Conservation (phyloP, 2,113 vertebrate species). For the Neoarius graeffei region DNA sequence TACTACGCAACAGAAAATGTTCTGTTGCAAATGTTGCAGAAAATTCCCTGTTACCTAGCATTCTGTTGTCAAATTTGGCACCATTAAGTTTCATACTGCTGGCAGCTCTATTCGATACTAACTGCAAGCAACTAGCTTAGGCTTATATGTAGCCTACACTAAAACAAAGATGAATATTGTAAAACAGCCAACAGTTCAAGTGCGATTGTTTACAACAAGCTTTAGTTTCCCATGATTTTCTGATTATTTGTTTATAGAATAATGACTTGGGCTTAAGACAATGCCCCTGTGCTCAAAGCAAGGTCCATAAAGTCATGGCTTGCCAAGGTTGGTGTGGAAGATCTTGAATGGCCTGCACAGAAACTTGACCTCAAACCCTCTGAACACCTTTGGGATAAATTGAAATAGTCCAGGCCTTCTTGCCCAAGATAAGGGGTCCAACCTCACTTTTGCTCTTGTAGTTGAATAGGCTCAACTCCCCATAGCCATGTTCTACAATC, state of each 20-base stretch:
- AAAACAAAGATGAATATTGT: background rate
- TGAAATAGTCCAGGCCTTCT: background rate
- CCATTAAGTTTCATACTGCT: background rate
- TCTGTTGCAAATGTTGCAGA: background rate
- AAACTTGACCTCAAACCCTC: too few relatives aligned
- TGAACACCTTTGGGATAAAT: background rate
- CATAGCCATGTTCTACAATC: background rate
- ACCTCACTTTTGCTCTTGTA: background rate
- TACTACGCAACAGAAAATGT: background rate
- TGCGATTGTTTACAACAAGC: background rate
- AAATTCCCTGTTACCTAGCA: background rate
- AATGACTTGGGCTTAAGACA: background rate
- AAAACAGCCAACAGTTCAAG: background rate
- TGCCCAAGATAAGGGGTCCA: background rate
- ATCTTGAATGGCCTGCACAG: too few relatives aligned
- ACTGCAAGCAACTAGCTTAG: background rate
- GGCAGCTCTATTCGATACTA: background rate
- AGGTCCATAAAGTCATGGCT: too few relatives aligned
- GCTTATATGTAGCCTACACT: background rate
- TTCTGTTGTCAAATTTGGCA: background rate
- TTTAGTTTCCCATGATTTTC: background rate
- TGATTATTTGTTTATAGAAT: background rate
- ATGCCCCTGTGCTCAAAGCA: too few relatives aligned
- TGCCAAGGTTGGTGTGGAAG: too few relatives aligned
- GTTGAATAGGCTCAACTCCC: background rate